Evolutionary conservation across 2,113 vertebrate species (phyloP).

Genomic region (Parus major): DNA sequence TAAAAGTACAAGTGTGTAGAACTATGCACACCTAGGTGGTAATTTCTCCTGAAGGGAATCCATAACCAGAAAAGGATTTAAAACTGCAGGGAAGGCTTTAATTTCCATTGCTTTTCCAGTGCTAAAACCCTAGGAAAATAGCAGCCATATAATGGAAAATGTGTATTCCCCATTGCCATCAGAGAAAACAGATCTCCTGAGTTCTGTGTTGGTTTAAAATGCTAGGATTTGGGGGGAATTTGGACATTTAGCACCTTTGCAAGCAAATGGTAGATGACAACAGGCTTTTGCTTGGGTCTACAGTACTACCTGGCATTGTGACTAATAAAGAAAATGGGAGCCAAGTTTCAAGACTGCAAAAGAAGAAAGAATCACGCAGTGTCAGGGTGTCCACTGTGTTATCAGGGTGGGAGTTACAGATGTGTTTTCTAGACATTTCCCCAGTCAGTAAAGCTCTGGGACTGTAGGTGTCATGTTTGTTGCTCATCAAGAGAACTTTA

Average conservation of each 20-base stretch:
- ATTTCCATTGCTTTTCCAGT: background rate
- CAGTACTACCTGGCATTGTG: background rate
- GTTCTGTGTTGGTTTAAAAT: background rate
- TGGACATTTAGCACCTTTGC: background rate
- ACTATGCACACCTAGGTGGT: background rate
- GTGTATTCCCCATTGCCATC: background rate
- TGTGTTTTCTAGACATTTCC: background rate
- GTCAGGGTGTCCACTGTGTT: accelerated
- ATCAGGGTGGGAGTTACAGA: background rate
- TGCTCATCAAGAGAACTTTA: background rate
- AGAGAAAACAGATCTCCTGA: background rate
- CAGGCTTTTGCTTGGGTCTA: background rate
- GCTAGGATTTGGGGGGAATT: background rate
- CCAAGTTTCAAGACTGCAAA: background rate
- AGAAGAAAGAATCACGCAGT: background rate
- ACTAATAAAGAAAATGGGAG: background rate
- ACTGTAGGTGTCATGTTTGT: background rate
- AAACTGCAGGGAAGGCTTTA: background rate
- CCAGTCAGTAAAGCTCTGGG: background rate
- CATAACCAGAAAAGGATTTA: background rate
- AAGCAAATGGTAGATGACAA: background rate
- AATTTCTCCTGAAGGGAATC: background rate
- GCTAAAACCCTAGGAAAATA: background rate
- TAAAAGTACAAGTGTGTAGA: background rate
- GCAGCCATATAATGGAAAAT: background rate